phyloP scores from a whole-genome alignment of 2,113 vertebrate genomes.

The Garra rufa region DNA sequence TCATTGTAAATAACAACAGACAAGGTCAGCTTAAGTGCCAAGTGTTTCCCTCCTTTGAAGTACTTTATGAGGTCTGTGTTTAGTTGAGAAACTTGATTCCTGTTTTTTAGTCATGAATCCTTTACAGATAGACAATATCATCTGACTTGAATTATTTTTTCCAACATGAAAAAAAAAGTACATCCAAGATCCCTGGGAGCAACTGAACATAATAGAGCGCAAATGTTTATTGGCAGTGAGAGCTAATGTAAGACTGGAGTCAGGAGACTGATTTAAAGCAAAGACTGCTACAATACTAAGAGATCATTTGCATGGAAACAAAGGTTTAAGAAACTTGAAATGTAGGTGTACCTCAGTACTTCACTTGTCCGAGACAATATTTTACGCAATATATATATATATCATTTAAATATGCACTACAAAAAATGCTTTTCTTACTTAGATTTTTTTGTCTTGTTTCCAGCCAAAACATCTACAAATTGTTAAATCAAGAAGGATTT shows the following conservation, averaged over 20 bases:
- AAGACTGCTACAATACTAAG: not conserved
- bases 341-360: not conserved
- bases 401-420: not conserved
- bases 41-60: conserved; percentile 1
- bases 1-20: not conserved
- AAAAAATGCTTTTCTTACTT: too few relatives aligned
- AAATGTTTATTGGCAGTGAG: not conserved
- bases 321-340: not conserved
- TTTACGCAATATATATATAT: not conserved
- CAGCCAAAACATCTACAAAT: too few relatives aligned
- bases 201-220: not conserved
- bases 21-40: not conserved
- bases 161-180: conserved; percentile 5
- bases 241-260: not conserved
- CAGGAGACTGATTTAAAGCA: conserved; percentile 8
- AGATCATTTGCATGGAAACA: not conserved
- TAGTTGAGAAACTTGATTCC: not conserved
- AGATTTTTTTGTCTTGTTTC: too few relatives aligned
- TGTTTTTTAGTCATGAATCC: not conserved
- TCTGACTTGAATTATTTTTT: not conserved
- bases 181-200: conserved; percentile 22
- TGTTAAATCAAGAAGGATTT: too few relatives aligned
- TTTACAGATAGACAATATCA: not conserved
- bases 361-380: not conserved
- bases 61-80: not conserved